phyloP scores from a whole-genome alignment of 2,888 invertebrate species.

The Drosophila anomelani region DNA sequence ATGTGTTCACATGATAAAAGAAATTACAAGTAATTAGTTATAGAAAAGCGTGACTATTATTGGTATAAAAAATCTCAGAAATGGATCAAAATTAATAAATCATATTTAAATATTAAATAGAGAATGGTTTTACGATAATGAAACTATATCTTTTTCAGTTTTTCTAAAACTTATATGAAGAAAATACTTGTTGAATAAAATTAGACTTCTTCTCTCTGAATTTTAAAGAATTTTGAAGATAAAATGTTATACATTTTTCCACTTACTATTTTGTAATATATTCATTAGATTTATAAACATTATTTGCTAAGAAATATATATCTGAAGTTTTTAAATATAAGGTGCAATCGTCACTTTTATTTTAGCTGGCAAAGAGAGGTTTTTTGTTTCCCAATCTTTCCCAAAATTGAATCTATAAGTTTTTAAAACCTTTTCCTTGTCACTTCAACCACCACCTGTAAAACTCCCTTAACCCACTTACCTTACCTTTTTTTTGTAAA shows the following conservation, averaged over 20 bases:
- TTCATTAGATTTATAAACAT: no score
- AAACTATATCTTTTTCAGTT: background rate
- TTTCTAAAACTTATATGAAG: background rate
- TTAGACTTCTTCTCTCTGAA: no score
- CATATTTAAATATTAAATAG: no score
- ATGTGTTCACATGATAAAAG: background rate
- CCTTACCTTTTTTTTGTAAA: background rate
- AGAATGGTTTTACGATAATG: background rate
- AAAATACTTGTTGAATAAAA: no score
- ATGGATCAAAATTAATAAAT: background rate
- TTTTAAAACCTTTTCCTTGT: no score
- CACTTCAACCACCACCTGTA: background rate
- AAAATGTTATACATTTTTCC: no score
- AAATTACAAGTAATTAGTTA: background rate
- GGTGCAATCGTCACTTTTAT: no score
- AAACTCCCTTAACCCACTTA: background rate
- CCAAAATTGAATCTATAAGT: background rate
- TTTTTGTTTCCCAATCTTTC: background rate
- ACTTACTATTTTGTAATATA: no score
- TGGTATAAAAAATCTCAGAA: background rate
- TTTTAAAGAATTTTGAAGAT: no score
- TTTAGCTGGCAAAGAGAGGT: no score
- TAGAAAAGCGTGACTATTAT: accelerated
- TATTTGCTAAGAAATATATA: no score
- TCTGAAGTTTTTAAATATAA: no score